Percentiles rank a stretch among this genome's conserved stretches.
These are phyloP conservation scores for Eupithecia vulgata DNA, from an alignment of 2,888 invertebrate species.

Conservation along the genomic window DNA sequence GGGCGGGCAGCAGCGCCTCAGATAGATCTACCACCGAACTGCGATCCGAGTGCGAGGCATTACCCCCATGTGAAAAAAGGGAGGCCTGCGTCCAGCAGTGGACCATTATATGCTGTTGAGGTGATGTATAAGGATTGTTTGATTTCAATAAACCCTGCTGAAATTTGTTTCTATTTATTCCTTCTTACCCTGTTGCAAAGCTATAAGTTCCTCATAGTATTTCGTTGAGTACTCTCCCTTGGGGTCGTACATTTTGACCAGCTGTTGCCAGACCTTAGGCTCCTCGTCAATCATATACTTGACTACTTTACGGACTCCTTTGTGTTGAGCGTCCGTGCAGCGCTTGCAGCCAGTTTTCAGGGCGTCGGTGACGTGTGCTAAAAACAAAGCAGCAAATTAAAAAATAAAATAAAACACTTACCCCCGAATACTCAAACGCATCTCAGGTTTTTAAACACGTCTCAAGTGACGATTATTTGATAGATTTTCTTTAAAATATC, in stretches of 20 bases:
- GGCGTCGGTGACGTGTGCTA: constrained; percentile 75
- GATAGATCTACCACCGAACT: no score
- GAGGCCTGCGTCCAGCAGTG: no score
- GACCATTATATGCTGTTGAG: no score
- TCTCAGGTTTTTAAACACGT: no score
- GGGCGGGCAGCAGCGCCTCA: no score
- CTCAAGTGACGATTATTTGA: no score
- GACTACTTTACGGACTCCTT: constrained; percentile 69
- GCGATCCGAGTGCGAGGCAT: no score
- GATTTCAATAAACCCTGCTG: neutral
- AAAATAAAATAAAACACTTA: no score
- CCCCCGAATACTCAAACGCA: no score
- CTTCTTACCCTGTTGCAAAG: constrained; percentile 31
- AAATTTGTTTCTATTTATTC: neutral
- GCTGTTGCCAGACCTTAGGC: constrained; percentile 62
- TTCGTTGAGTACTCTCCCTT: constrained; percentile 63
- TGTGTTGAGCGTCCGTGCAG: constrained; percentile 66
- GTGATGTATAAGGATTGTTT: no score
- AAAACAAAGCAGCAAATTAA: neutral
- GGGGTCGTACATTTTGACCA: constrained; percentile 73
- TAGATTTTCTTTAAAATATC: no score
- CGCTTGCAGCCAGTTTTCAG: constrained; percentile 70
- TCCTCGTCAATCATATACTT: constrained; percentile 69
- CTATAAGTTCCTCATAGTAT: constrained; percentile 67
- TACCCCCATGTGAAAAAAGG: no score